Evolutionary conservation across 1,140 invertebrate genomes (phyloP).

Genomic region (Harlomillsia oculata): DNA sequence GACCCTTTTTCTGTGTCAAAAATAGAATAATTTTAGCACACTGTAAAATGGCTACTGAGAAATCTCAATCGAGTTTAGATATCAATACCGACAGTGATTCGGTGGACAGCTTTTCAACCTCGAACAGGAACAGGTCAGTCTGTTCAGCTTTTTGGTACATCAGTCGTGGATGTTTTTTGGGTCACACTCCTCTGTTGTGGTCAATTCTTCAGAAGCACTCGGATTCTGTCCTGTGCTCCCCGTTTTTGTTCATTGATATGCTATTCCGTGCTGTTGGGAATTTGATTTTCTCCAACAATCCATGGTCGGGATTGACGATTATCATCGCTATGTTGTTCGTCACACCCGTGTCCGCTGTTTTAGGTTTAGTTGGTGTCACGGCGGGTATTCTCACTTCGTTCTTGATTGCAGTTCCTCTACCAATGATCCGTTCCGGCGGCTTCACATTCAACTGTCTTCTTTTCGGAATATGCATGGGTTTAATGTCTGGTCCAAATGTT

Average conservation of each 20-base stretch:
- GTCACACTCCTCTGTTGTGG: too few species aligned
- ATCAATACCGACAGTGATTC: too few species aligned
- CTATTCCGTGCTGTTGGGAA: constrained; percentile 12
- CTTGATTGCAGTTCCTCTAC: constrained; percentile 6
- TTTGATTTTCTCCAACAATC: constrained; percentile 7
- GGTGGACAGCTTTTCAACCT: too few species aligned
- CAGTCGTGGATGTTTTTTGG: too few species aligned
- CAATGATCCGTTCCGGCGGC: constrained; percentile 4
- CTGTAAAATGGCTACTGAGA: too few species aligned
- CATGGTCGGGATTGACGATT: constrained; percentile 15
- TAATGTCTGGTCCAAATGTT: background rate
- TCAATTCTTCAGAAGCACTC: too few species aligned
- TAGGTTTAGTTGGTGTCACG: constrained; percentile 9
- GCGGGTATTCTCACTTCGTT: constrained; percentile 13
- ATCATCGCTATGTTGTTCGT: constrained; percentile 17
- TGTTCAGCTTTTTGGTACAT: too few species aligned
- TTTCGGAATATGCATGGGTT: constrained; percentile 17
- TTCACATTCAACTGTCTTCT: constrained; percentile 28
- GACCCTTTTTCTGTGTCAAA: too few species aligned
- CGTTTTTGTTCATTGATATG: background rate
- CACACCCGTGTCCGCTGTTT: constrained; percentile 1
- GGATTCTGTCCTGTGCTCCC: too few species aligned
- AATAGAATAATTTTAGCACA: too few species aligned
- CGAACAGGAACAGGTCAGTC: too few species aligned
- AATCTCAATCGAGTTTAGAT: too few species aligned